Conservation (phyloP, 2,113 vertebrate species). For the Halcyon malimbica region DNA sequence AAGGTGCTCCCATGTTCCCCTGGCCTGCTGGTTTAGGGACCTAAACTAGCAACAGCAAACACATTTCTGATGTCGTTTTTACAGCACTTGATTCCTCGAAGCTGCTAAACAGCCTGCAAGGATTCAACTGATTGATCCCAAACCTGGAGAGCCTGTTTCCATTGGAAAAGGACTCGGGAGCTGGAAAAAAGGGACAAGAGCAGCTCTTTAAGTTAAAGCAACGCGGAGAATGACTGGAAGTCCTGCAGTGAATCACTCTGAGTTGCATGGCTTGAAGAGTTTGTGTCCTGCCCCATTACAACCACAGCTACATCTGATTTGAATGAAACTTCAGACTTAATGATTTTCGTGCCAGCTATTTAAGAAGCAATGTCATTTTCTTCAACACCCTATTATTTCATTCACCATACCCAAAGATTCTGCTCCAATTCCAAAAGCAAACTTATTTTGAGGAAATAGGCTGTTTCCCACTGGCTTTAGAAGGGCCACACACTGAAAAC, state of each 20-base stretch:
- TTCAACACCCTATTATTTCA: constrained; percentile 75
- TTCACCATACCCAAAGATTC: constrained; percentile 75
- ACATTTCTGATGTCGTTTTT: background rate
- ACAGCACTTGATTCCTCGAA: background rate
- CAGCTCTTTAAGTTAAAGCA: background rate
- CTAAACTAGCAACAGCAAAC: background rate
- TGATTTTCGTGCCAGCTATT: constrained; percentile 73
- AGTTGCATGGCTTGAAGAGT: background rate
- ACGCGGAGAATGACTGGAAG: background rate
- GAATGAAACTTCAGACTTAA: constrained; percentile 75
- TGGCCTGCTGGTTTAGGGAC: background rate
- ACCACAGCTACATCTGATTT: constrained; percentile 75
- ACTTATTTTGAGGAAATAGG: constrained; percentile 77
- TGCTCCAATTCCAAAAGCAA: constrained; percentile 72
- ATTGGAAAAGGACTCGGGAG: background rate
- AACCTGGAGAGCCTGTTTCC: background rate
- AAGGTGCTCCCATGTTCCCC: background rate
- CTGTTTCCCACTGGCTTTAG: constrained; percentile 77
- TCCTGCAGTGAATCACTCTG: background rate
- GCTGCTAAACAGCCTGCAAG: background rate
- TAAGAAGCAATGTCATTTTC: constrained; percentile 75
- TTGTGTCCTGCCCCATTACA: background rate
- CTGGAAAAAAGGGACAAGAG: background rate
- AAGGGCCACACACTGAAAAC: constrained; percentile 42
- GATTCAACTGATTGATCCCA: background rate